These are phyloP conservation scores for Barnardius zonarius DNA, from an alignment of 2,113 vertebrate species.

Conservation along the genomic window DNA sequence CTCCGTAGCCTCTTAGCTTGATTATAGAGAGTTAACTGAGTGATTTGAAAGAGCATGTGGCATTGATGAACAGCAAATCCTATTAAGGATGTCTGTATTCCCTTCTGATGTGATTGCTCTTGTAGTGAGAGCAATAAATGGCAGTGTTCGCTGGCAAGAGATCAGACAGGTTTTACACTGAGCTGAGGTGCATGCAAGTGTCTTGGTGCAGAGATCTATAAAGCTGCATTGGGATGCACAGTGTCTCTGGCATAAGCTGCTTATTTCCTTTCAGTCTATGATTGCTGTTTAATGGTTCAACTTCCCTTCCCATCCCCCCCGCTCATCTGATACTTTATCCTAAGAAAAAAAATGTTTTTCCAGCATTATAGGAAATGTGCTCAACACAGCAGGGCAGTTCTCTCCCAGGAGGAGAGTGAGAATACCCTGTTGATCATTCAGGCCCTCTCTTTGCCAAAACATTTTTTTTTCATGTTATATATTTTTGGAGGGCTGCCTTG, in stretches of 20 bases:
- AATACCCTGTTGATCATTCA: background rate
- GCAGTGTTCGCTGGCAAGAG: background rate
- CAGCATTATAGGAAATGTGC: background rate
- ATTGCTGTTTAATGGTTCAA: background rate
- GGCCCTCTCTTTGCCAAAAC: background rate
- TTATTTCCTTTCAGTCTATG: background rate
- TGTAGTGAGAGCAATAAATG: background rate
- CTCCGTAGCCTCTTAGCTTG: background rate
- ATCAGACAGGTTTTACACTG: background rate
- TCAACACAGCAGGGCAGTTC: background rate
- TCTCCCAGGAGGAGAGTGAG: background rate
- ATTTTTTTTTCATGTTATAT: background rate
- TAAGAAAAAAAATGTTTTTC: background rate
- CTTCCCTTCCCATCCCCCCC: background rate
- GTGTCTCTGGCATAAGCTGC: background rate
- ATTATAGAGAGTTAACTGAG: background rate
- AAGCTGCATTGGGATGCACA: background rate
- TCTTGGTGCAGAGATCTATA: background rate
- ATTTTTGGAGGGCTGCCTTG: background rate
- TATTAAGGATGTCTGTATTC: background rate
- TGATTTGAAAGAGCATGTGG: background rate
- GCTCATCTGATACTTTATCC: background rate
- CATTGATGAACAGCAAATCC: background rate
- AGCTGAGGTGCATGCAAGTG: background rate
- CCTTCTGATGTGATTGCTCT: background rate